Evolutionary conservation across 2,797 vertebrate genomes (phyloP).

Genomic region (Amblyopsis hoosieri): DNA sequence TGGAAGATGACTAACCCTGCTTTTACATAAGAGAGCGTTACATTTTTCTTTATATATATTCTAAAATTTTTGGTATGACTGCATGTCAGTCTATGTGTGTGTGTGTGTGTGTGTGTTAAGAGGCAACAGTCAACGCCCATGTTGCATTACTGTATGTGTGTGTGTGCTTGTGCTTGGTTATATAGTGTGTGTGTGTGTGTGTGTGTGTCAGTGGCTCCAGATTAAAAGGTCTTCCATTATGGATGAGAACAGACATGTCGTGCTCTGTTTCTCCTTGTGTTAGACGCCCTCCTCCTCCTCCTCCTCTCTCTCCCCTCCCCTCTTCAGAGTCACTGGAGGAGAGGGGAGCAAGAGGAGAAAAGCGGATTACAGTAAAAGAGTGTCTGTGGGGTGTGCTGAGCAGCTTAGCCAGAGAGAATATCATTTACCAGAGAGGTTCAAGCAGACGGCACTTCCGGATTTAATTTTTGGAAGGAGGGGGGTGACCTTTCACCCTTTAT

Average conservation of each 20-base stretch:
- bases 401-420: constrained; percentile 21
- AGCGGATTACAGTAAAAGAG: constrained; percentile 8
- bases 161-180: no score
- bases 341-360: background rate
- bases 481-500: no score
- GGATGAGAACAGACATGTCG: constrained; percentile 27
- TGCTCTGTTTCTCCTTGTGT: constrained; percentile 1
- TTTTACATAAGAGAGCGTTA: no score
- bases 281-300: background rate
- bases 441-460: constrained; percentile 13
- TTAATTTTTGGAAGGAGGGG: background rate
- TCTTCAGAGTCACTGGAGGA: constrained; percentile 10
- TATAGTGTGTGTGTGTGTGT: constrained; percentile 2
- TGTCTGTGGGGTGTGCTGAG: constrained; percentile 28
- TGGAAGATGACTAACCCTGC: no score
- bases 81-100: constrained; percentile 3
- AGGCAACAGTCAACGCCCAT: constrained; percentile 41
- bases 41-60: no score
- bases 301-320: constrained; percentile 3
- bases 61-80: constrained; percentile 7
- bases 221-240: constrained; percentile 45
- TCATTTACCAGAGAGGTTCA: constrained; percentile 8
- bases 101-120: constrained; percentile 50
- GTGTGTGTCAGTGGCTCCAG: constrained; percentile 2
- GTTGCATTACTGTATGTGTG: constrained; percentile 22